Base-by-base conservation (phyloP, 2,888 invertebrate species). In the Cephus pulcher region DNA sequence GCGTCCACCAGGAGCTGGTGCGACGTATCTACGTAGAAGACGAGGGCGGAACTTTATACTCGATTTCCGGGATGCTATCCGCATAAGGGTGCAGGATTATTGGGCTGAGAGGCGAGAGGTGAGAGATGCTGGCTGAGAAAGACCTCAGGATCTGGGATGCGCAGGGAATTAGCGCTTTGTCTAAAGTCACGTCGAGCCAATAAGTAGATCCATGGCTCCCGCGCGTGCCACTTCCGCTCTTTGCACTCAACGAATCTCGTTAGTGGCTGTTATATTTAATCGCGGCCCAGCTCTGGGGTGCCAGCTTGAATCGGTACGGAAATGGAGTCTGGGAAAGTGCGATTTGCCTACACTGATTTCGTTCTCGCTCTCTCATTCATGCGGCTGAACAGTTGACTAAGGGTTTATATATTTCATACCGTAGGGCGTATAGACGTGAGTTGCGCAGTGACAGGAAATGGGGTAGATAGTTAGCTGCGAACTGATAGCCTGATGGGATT, bases 141-240 rank as follows among this genome's bases (percentile, higher is more conserved):
- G 68, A 23, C 69, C 74, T 69, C 69, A 74, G 15, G 69, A 71
- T 69, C 77, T 40, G 69, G 69, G 74, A 32, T 11, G n/a, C 73
- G 69, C 35, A 32, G 74, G 74, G 74, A 77, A 77, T 77, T 75
- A 75, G 75, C 75, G 69, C 75, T 77, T 77, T 77, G 75, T 74
- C 77, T 68, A 69, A 23, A 34, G 75, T 75, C 74, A 75, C 74
- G 35, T 69, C 75, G 30, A 73, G 74, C 69, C 69, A 35, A 69
- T 77, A 68, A 68, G 73, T 69, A 75, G 77, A 74, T 77, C 74
- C 35, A 73, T 69, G 74, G 74, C 34, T 71, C 71, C 71, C 71
- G 71, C 40, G 40, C 40, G 40, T 56, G 40, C 40, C 40, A 56
- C 40, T 56, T 56, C 40, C 23, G 23, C 40, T 56, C 40, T 56